Base-by-base conservation (phyloP, 2,888 invertebrate species). In the Andrena bicolor region DNA sequence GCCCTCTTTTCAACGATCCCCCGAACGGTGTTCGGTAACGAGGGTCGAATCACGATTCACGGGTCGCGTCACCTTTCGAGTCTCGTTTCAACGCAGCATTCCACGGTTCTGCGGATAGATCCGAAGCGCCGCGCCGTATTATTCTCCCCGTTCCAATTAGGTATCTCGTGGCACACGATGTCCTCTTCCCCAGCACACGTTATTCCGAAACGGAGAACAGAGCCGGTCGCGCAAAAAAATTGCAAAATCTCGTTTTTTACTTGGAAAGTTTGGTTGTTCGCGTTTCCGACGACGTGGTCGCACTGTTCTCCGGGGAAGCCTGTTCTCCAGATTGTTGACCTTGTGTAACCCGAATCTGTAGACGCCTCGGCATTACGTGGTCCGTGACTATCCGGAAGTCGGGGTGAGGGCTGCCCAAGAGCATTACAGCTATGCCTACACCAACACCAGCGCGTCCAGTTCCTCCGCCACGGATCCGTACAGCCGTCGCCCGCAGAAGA, bases 321-420 rank as follows among this genome's bases (percentile, higher is more conserved):
- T 85, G 76, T 87, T 86, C 80, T 85, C 87, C 80, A 85, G 56
- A 48, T 85, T 89, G 86, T 87, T 92, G 89, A 91, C 90, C 89
- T 90, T 92, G 82, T 88, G 86, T 91, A 90, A 89, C 90, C 89
- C 90, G 90, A 90, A 92, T 88, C 87, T 92, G 79, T 93, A 98
- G 98, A 97, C 96, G 95, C 97, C 98, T 92, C 97, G 98, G 94
- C 97, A 97, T 96, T 97, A 97, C 95, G 96, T 97, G 95, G 97
- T 97, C 94, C 96, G 96, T 94, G 97, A 97, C 94, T 96, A 96
- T 91, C 96, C 96, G 83, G 95, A 96, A 61, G 84, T 87, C 80
- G 93, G 94, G 75, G 78, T 93, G 91, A 92, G 94, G 89, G 89
- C 93, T 93, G 96, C 96, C 90, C 97, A 97, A 94, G 96, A 97